Conservation (phyloP, 37 sponge, comb jelly and placozoan genomes). For the Eunapius fragilis region DNA sequence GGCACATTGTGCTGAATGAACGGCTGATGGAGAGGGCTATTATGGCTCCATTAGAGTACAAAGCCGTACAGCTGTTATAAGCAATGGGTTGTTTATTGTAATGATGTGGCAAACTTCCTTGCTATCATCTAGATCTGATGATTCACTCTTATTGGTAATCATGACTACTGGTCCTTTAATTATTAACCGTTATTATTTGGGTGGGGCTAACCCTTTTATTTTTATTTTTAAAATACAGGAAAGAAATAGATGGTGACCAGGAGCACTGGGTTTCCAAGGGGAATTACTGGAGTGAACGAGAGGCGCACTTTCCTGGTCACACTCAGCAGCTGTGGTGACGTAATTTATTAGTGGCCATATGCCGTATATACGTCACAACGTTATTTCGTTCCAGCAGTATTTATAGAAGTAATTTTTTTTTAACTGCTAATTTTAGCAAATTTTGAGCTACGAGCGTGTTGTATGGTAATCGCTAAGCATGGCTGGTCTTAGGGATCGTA, state of each 20-base stretch:
- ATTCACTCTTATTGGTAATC: no score
- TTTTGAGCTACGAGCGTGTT: not conserved
- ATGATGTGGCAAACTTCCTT: no score
- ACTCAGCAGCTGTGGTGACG: not conserved
- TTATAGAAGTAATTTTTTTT: not conserved
- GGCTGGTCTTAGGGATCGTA: not conserved
- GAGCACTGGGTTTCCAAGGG: slow-evolving; percentile 66
- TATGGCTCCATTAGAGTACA: not conserved
- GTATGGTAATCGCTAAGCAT: not conserved
- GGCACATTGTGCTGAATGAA: not conserved
- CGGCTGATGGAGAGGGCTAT: not conserved
- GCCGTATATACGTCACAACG: not conserved
- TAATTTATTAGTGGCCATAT: not conserved
- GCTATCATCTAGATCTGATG: no score
- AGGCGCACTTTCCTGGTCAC: slow-evolving; percentile 6
- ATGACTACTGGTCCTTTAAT: no score
- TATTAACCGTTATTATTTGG: no score
- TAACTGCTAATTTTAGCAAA: not conserved
- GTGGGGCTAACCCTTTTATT: no score
- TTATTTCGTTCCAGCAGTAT: no score
- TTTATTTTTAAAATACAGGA: slow-evolving; percentile 15
- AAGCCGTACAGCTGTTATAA: not conserved
- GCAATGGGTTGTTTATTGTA: no score
- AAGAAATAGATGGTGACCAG: slow-evolving; percentile 27
- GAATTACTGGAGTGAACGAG: slow-evolving; percentile 68